Base-by-base conservation (phyloP, 2,113 vertebrate genomes). In the Amazona vittata region DNA sequence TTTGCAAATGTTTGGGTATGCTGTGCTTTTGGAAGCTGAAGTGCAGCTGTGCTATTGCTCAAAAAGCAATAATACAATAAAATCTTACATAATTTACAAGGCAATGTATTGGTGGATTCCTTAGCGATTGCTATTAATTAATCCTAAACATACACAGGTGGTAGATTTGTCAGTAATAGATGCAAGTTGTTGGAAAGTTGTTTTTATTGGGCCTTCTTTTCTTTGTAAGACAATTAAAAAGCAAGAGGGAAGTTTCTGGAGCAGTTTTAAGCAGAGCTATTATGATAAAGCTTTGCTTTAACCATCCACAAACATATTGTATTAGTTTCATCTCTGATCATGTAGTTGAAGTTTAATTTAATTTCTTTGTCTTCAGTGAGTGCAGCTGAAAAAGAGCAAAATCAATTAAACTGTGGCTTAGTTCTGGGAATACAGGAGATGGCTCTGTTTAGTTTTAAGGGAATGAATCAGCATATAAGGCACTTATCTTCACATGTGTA, bases 311-410 rank as follows among this genome's bases (percentile, higher is more conserved):
- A 87, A 35, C 80, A 39, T 21, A 88, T 43, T 95, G 9, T 52
- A 65, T 88, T 83, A 75, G 64, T 57, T 39, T 83, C 64, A 59
- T 88, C 53, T 86, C 53, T 55, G 46, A 69, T 76, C 19, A 49
- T 21, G 68, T 37, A 67, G 22, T 22, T 91, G 37, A 67, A 83
- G n/a, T 65, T 64, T 82, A 86, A 92, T 92, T 96, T 82, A 19
- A 83, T 90, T 94, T 93, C 92, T 73, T 46, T 83, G 55, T 63
- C 14, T 86, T 83, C 75, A 65, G 31, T 75, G 71, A 81, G 64
- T 47, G 68, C 71, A 94, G 85, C 85, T 81, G 75, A 64, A 88
- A 90, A 83, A 87, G 67, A 90, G 52, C 68, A 93, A 93, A 95
- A 90, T 90, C 63, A 88, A 88, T 92, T 90, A 49, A 65, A 79